These are phyloP conservation scores for Phyllostomus discolor DNA, from an alignment of 2,113 vertebrate genomes.

Conservation along the genomic window DNA sequence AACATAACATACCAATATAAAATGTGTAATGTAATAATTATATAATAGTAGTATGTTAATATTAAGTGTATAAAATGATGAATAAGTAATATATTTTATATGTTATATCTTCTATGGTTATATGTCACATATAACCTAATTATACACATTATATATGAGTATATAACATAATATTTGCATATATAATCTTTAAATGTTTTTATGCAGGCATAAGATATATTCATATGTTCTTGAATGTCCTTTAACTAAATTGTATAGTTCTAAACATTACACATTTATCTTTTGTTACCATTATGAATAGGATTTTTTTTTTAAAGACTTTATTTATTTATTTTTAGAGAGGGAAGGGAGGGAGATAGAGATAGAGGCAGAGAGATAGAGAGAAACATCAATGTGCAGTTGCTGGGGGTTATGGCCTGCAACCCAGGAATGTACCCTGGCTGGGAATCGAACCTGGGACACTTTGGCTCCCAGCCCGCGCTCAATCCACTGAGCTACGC, in stretches of 20 bases:
- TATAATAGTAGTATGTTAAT: neutral
- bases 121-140: neutral
- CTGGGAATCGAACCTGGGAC: too few relatives aligned
- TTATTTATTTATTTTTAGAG: too few relatives aligned
- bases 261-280: constrained; percentile 8
- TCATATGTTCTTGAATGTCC: neutral
- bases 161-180: neutral
- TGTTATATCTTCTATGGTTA: neutral
- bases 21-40: neutral
- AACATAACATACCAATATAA: neutral
- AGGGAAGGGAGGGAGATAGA: too few relatives aligned
- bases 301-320: too few relatives aligned
- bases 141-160: neutral
- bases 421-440: too few relatives aligned
- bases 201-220: neutral
- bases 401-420: too few relatives aligned
- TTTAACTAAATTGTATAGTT: neutral
- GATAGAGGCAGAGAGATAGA: too few relatives aligned
- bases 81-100: neutral
- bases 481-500: too few relatives aligned
- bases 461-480: too few relatives aligned
- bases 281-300: neutral
- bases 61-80: neutral
- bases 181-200: neutral
- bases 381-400: too few relatives aligned